Evolutionary conservation across 2,888 invertebrate species (phyloP), one percentile per base, ranked within the genome.

Genomic region (Hirtodrosophila cameraria): DNA sequence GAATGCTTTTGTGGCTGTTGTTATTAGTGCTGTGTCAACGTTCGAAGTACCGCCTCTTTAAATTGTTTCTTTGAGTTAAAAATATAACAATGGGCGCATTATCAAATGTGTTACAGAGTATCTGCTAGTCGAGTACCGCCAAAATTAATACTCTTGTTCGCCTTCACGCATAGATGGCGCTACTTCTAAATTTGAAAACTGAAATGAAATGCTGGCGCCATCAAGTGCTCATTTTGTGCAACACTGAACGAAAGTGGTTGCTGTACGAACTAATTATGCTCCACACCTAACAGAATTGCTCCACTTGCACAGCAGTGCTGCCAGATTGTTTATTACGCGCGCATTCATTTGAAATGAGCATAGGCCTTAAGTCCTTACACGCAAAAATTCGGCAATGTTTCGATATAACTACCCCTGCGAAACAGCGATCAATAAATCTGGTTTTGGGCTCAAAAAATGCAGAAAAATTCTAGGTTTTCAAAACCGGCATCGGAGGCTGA

Each of bases 181-280:
- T 43, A 5, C 1, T 2, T 2, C 2, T 3, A 7, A 8, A 16
- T 20, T 6, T 18, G 2, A 36, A 2, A 8, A 11, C 9, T 7
- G 5, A 1, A 6, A 5, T 2, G 0, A 2, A 3, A 2, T 1
- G 1, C 0, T 33, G 2, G 30, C 64, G 63, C 64, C n/a, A 16
- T 18, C 64, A 18, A 1, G 3, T n/a, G n/a, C 2, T 67, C 16
- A 23, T 12, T 28, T 18, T 2, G 27, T 9, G 1, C 1, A 2
- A 35, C 3, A 6, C 12, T n/a, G 1, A 20, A 6, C 6, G 4
- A 1, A n/a, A 15, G 13, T 27, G 2, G 42, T 25, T 18, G 6
- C 28, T 49, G 18, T 13, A 38, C 30, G 48, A 65, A 7, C 3
- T 20, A 2, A 3, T 2, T 1, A 7, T 20, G 39, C 62, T 68